phyloP scores from a whole-genome alignment of 2,113 vertebrate genomes.

The Montifringilla adamsi region DNA sequence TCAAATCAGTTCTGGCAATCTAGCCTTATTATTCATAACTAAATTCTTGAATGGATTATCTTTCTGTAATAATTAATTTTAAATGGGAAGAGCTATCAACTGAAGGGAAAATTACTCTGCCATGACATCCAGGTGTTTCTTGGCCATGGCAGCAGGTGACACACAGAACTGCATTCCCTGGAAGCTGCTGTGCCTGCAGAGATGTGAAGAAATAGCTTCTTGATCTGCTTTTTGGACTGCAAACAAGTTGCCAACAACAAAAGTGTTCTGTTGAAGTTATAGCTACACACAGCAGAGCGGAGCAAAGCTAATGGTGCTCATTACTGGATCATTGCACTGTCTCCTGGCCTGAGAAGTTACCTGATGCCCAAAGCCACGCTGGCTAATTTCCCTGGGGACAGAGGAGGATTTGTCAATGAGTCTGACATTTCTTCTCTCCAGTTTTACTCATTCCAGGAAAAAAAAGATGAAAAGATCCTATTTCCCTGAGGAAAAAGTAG shows the following conservation, averaged over 20 bases:
- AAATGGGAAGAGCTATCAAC: not conserved
- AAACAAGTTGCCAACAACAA: not conserved
- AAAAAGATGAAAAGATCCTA: not conserved
- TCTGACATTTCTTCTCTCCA: slow-evolving; percentile 12
- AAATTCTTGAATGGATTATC: not conserved
- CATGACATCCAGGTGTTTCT: not conserved
- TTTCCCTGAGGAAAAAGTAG: slow-evolving; percentile 30
- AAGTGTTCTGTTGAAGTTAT: not conserved
- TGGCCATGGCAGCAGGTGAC: not conserved
- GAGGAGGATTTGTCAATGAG: not conserved
- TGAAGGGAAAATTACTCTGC: not conserved
- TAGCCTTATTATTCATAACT: not conserved
- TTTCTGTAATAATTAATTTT: not conserved
- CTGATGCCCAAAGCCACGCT: not conserved
- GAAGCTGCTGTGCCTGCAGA: not conserved
- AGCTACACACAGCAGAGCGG: not conserved
- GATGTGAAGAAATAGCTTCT: not conserved
- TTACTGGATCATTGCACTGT: not conserved
- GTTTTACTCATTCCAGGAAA: not conserved
- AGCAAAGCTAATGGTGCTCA: not conserved
- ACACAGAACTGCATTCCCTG: not conserved
- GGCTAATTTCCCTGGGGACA: not conserved
- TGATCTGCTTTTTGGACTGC: not conserved
- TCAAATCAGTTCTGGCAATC: not conserved
- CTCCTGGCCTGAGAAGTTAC: not conserved